These are phyloP conservation scores for Drosophila subpulchrella DNA, from an alignment of 1,140 invertebrate genomes.

Conservation along the genomic window DNA sequence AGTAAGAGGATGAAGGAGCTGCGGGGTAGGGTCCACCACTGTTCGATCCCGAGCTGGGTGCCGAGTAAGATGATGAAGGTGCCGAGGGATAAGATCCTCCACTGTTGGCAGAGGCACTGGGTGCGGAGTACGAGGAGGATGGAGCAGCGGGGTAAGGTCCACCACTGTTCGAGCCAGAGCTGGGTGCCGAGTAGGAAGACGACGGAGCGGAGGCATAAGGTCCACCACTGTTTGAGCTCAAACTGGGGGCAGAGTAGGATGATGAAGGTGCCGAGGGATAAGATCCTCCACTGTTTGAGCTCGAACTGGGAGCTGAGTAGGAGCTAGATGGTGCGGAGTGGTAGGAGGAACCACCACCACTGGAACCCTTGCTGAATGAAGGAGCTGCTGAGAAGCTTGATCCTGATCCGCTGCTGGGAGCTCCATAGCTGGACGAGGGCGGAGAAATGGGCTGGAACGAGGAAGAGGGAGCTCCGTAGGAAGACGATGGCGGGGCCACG, in stretches of 20 bases:
- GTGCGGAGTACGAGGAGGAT: slow-evolving; percentile 71
- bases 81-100: slow-evolving; percentile 54
- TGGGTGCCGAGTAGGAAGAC: slow-evolving; percentile 36
- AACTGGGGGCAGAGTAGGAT: slow-evolving; percentile 54
- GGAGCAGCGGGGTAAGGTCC: slow-evolving; percentile 65
- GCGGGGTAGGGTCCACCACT: slow-evolving; percentile 39
- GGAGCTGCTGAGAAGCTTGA: slow-evolving; percentile 68
- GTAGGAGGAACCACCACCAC: slow-evolving; percentile 50
- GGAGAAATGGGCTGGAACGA: slow-evolving; percentile 71
- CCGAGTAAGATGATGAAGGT: slow-evolving; percentile 51
- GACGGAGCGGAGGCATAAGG: slow-evolving; percentile 40
- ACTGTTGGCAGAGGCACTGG: slow-evolving; percentile 24
- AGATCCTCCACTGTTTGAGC: slow-evolving; percentile 39
- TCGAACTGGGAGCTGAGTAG: slow-evolving; percentile 52
- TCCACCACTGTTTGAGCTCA: slow-evolving; percentile 21
- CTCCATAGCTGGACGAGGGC: slow-evolving; percentile 46
- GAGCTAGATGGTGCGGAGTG: slow-evolving; percentile 51
- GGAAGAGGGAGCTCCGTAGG: slow-evolving; percentile 84
- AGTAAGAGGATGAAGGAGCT: slow-evolving; percentile 54
- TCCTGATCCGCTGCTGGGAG: slow-evolving; percentile 57
- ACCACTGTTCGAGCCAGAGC: slow-evolving; percentile 76
- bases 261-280: slow-evolving; percentile 53
- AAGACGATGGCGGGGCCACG: slow-evolving; percentile 66
- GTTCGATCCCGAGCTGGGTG: slow-evolving; percentile 34
- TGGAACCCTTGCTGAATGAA: slow-evolving; percentile 55